Evolutionary conservation across 2,888 invertebrate species (phyloP), one percentile per base, ranked within the genome.

Genomic region (Agrochola lychnidis): DNA sequence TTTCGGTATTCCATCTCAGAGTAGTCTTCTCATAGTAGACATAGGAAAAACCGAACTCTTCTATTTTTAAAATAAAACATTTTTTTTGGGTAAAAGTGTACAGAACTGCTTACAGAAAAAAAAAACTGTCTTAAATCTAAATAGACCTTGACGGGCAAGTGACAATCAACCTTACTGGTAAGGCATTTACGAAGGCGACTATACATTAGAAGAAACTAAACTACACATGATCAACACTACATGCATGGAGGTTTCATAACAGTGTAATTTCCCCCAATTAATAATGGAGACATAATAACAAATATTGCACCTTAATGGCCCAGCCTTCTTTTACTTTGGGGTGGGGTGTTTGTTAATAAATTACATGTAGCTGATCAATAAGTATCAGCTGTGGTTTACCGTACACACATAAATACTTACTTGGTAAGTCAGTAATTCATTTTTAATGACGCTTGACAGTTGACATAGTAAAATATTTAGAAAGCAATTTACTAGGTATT

Each of bases 391-490:
- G 36, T 45, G 51, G 51, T 75, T 78, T 10, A 42, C 40, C 25
- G 56, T 62, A 61, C 22, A 30, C 42, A 61, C 16, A 25, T 69
- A 72, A 64, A 56, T 48, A 64, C 64, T 61, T 51, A 22, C 14
- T 48, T 16, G 30, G n/a, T 71, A 59, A 25, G 30, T 48, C 71
- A 56, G 62, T 73, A 70, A 84, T 81, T 67, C 22, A 62, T 81
- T 70, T 72, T 81, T 70, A 73, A 73, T 73, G 66, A 42, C 57
- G 42, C 48, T 0, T 48, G 48, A 48, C 16, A 16, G 16, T 0
- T 48, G 48, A 48, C 16, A 16, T 53, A 57, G n/a, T 67, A 10
- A 66, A 36, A 30, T 48, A 14, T 78, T 79, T 48, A 63, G 22
- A 83, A 57, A 68, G 40, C 30, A 19, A 63, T 68, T 84, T 40